Evolutionary conservation across 2,113 vertebrate genomes (phyloP).

Genomic region (Pterocles orientalis): DNA sequence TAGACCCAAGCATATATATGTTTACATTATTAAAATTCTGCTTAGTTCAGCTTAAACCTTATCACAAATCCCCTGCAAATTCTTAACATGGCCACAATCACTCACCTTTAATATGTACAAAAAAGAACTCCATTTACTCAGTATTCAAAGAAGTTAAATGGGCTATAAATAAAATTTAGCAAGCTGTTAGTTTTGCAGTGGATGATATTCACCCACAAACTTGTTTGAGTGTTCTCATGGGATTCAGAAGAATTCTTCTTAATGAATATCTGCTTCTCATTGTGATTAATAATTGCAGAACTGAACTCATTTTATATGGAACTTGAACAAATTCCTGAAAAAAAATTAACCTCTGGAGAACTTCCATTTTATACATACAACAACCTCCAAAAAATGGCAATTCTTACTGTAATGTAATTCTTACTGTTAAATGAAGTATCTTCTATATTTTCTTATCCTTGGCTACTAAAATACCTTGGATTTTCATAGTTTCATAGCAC

Average conservation of each 20-base stretch:
- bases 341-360: not conserved
- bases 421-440: not conserved
- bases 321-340: not conserved
- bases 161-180: not conserved
- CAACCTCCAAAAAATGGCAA: not conserved
- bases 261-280: not conserved
- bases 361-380: not conserved
- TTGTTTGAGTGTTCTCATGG: not conserved
- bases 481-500: not conserved
- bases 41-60: not conserved
- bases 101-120: not conserved
- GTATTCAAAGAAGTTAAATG: not conserved
- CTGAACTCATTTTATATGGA: not conserved
- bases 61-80: not conserved
- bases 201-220: not conserved
- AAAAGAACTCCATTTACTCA: not conserved
- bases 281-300: not conserved
- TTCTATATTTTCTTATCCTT: not conserved
- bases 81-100: not conserved
- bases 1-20: not conserved
- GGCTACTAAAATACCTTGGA: not conserved
- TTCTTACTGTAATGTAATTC: not conserved
- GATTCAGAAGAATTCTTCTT: not conserved
- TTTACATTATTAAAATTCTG: not conserved
- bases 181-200: not conserved